Percentiles rank a stretch among this genome's conserved stretches.
These are phyloP conservation scores for Dicentrarchus labrax DNA, from an alignment of 2,113 vertebrate genomes.

Conservation along the genomic window DNA sequence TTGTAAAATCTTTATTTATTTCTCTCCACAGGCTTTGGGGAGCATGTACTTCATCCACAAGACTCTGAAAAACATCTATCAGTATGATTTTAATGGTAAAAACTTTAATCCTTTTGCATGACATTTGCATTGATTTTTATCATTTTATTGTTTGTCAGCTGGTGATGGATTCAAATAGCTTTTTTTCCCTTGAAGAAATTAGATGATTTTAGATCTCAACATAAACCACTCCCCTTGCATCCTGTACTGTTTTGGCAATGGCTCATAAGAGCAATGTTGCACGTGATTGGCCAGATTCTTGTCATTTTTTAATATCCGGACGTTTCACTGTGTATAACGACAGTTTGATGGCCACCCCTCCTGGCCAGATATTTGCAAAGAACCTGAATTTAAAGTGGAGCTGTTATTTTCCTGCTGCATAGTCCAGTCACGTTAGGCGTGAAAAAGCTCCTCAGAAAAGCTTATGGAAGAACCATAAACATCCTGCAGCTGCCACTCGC, in stretches of 20 bases:
- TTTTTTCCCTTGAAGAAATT: background rate
- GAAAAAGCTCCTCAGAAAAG: conserved; percentile 83
- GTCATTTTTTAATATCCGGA: conserved; percentile 8
- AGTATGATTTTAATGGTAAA: conserved; percentile 87
- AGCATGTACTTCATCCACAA: conserved; percentile 89
- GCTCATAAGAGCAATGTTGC: conserved; percentile 14
- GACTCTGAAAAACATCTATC: conserved; percentile 83
- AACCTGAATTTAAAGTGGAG: conserved; percentile 64
- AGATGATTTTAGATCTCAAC: background rate
- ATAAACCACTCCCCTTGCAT: background rate
- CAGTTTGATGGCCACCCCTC: conserved; percentile 45
- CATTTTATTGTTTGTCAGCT: background rate
- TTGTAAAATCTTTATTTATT: conserved; percentile 28
- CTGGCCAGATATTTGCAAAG: conserved; percentile 62
- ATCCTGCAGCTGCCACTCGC: conserved; percentile 78
- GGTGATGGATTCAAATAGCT: background rate
- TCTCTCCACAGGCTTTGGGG: conserved; percentile 84
- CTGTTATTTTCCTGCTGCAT: conserved; percentile 70
- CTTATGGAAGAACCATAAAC: conserved; percentile 87
- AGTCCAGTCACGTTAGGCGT: conserved; percentile 83
- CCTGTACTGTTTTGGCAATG: conserved; percentile 1
- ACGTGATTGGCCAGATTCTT: conserved; percentile 22
- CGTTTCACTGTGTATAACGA: conserved; percentile 42
- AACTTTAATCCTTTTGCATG: background rate
- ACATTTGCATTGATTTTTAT: background rate